Evolutionary conservation across 2,888 invertebrate species (phyloP).

Genomic region (Meandrusa payeni): DNA sequence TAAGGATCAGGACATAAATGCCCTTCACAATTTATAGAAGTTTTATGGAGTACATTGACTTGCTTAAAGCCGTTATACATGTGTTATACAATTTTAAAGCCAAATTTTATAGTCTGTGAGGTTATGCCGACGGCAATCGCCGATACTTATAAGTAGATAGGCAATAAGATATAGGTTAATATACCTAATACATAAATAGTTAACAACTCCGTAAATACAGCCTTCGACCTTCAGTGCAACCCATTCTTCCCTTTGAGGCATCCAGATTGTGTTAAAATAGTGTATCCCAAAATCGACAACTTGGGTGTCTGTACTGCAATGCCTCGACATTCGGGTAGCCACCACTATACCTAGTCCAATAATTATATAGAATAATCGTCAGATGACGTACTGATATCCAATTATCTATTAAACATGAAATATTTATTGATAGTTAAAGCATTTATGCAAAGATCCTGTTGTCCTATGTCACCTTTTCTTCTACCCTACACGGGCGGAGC

Average conservation of each 20-base stretch:
- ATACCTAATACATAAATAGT: conserved; percentile 73
- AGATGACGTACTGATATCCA: conserved; percentile 45
- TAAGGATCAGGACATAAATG: conserved; percentile 30
- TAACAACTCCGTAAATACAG: conserved; percentile 73
- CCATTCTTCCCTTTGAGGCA: neutral
- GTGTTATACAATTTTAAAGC: conserved; percentile 78
- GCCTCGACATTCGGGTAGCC: conserved; percentile 5
- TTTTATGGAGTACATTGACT: conserved; percentile 67
- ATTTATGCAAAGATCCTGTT: conserved; percentile 57
- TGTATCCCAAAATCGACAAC: too few relatives aligned
- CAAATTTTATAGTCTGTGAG: conserved; percentile 81
- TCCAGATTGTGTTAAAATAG: too few relatives aligned
- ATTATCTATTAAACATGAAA: conserved; percentile 66
- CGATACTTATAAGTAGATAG: conserved; percentile 73
- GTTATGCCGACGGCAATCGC: conserved; percentile 67
- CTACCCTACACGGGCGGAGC: conserved; percentile 60
- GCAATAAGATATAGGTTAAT: conserved; percentile 65
- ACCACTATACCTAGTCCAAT: conserved; percentile 16
- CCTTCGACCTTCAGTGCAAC: conserved; percentile 41
- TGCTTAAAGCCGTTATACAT: conserved; percentile 74
- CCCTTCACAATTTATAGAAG: conserved; percentile 63
- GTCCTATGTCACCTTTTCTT: conserved; percentile 14
- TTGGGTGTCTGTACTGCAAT: neutral
- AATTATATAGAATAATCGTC: conserved; percentile 13
- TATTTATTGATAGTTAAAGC: conserved; percentile 78